Conservation (phyloP, 2,888 invertebrate species). For the Dicycla oo region DNA sequence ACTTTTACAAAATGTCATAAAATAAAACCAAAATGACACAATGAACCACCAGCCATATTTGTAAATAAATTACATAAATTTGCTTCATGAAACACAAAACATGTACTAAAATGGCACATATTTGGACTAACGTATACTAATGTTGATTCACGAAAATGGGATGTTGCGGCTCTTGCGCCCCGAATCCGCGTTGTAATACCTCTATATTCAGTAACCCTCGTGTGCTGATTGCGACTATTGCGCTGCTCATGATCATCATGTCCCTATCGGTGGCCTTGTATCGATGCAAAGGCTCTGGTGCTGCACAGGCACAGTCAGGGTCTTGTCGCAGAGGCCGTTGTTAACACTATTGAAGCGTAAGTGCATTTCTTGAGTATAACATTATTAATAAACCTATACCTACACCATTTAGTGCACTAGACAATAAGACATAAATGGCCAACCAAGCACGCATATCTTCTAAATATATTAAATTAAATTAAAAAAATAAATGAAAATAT, state of each 20-base stretch:
- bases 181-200: slow-evolving; percentile 49
- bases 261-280: slow-evolving; percentile 69
- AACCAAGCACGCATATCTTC: no score
- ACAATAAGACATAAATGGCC: not conserved
- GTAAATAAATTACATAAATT: not conserved
- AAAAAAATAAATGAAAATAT: no score
- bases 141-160: slow-evolving; percentile 56
- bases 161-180: slow-evolving; percentile 61
- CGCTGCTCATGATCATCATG: slow-evolving; percentile 71
- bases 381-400: not conserved
- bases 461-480: no score
- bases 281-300: not conserved
- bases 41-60: slow-evolving; percentile 5
- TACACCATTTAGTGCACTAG: not conserved
- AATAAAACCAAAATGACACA: slow-evolving; percentile 1
- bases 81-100: not conserved
- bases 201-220: slow-evolving; percentile 67
- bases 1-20: slow-evolving; percentile 9
- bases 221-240: slow-evolving; percentile 64
- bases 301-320: rapidly evolving
- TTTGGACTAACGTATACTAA: not conserved
- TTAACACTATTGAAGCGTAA: slow-evolving; percentile 3
- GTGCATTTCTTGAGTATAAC: not conserved
- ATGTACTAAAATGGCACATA: slow-evolving; percentile 11
- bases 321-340: not conserved